Evolutionary conservation across 2,888 invertebrate species (phyloP).

Genomic region (Clitarchus hookeri): DNA sequence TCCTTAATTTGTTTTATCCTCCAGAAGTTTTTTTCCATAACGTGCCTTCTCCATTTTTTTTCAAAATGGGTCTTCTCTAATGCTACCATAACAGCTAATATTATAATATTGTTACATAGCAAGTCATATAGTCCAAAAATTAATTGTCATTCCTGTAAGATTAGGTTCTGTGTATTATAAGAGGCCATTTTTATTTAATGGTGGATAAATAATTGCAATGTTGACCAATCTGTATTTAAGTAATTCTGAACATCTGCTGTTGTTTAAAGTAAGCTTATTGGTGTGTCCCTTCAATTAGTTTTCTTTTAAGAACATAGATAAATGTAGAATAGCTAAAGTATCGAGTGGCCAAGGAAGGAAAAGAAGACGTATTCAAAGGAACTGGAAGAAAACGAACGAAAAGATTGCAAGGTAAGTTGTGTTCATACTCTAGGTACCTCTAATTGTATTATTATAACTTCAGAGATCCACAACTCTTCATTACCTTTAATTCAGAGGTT

Average conservation of each 20-base stretch:
- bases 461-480: not conserved
- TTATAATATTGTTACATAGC: not conserved
- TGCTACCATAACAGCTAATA: not conserved
- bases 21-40: not conserved
- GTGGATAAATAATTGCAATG: no score
- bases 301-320: not conserved
- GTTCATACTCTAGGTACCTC: not conserved
- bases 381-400: not conserved
- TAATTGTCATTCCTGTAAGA: no score
- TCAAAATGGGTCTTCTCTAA: conserved; percentile 9
- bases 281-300: no score
- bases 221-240: no score
- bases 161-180: not conserved
- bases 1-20: not conserved
- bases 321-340: not conserved
- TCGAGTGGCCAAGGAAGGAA: not conserved
- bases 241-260: no score
- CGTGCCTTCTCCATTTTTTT: not conserved
- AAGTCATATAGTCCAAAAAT: not conserved
- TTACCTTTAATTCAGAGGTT: no score
- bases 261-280: no score
- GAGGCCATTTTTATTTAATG: not conserved
- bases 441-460: not conserved
- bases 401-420: not conserved
- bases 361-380: not conserved